A percentile compares a stretch with the other conserved stretches of the same genome.
Conservation (phyloP, 2,797 vertebrate genomes). For the Microctenopoma lineatum region DNA sequence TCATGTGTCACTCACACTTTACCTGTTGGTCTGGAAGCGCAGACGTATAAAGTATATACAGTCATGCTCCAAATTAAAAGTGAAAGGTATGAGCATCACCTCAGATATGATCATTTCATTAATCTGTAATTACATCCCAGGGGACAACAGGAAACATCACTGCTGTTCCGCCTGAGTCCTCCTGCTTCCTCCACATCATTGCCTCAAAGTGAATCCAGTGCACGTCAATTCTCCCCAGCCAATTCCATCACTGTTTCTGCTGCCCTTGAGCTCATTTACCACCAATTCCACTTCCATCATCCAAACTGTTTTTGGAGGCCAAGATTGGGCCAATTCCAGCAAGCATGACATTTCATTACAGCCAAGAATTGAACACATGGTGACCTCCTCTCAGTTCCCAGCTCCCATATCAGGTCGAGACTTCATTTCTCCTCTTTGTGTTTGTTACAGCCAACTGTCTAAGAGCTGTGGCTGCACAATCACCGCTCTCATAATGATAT, state of each 20-base stretch:
- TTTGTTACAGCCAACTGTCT: constrained; percentile 24
- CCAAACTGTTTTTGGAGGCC: constrained; percentile 59
- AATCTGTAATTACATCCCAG: constrained; percentile 50
- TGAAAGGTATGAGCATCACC: constrained; percentile 18
- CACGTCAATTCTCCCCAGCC: constrained; percentile 53
- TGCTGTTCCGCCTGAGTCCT: constrained; percentile 30
- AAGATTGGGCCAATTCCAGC: constrained; percentile 65
- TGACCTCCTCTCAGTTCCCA: constrained; percentile 49
- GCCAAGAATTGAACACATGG: constrained; percentile 68
- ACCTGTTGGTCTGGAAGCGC: neutral
- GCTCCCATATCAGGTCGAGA: constrained; percentile 46
- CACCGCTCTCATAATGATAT: constrained; percentile 67
- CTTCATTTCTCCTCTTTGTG: constrained; percentile 33
- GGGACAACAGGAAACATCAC: constrained; percentile 23
- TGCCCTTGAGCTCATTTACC: constrained; percentile 69
- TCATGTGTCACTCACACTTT: neutral
- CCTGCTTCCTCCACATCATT: constrained; percentile 51
- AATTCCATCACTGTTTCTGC: constrained; percentile 47
- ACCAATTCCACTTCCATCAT: constrained; percentile 65
- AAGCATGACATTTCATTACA: constrained; percentile 66
- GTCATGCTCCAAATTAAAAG: constrained; percentile 28
- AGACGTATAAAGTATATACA: neutral
- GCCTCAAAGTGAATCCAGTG: constrained; percentile 61
- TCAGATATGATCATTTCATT: constrained; percentile 43
- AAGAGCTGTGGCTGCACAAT: constrained; percentile 62